Evolutionary conservation across 53 echinoderm and acorn worm genomes (phyloP).

Genomic region (Holothuria leucospilota): DNA sequence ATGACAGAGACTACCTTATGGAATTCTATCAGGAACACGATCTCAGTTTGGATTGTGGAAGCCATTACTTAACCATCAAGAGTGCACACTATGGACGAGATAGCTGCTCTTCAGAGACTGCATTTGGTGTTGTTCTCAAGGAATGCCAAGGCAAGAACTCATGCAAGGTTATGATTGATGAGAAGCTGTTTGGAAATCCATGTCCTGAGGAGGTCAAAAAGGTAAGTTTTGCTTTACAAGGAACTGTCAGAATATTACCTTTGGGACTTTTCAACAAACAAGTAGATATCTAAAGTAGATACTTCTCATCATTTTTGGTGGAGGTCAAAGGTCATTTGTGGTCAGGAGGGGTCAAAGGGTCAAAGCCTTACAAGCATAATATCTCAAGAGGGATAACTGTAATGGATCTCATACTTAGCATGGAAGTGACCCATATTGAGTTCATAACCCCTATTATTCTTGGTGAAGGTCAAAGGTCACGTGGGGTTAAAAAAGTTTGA

Average conservation of each 20-base stretch:
- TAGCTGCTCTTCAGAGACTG: conserved; percentile 19
- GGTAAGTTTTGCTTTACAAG: background rate
- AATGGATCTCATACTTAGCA: too few species aligned
- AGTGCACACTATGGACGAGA: conserved; percentile 23
- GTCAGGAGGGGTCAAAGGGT: too few species aligned
- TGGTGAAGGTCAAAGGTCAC: too few species aligned
- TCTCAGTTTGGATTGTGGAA: conserved; percentile 29
- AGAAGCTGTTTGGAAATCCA: conserved; percentile 30
- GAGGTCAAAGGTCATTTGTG: too few species aligned
- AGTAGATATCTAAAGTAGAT: too few species aligned
- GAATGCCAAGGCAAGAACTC: conserved; percentile 44
- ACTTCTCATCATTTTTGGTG: too few species aligned
- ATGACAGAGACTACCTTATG: background rate
- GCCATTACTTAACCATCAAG: background rate
- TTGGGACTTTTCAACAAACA: too few species aligned
- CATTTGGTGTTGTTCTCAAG: conserved; percentile 6
- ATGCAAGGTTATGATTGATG: conserved; percentile 15
- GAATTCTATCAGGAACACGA: conserved; percentile 17
- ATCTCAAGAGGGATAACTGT: too few species aligned
- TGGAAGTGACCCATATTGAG: too few species aligned
- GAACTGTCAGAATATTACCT: background rate
- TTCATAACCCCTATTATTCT: too few species aligned
- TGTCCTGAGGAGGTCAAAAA: conserved; percentile 30
- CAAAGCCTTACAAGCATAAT: too few species aligned
- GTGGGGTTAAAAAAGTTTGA: too few species aligned